phyloP scores from a whole-genome alignment of 2,113 vertebrate species.

The Charina bottae region DNA sequence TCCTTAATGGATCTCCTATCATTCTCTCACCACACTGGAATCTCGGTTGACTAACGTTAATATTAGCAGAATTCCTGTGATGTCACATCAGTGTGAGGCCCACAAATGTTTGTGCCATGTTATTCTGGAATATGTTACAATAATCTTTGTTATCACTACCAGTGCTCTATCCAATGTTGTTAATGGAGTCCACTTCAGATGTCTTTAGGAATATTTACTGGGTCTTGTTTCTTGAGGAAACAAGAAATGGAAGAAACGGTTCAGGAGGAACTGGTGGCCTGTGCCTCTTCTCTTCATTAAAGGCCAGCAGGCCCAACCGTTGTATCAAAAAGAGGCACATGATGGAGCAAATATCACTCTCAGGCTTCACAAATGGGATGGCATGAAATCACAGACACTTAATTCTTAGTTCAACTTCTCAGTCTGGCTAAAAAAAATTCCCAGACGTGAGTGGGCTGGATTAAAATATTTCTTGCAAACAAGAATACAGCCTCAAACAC shows the following conservation, averaged over 20 bases:
- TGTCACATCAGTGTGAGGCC: not conserved
- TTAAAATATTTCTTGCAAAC: not conserved
- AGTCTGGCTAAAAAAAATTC: not conserved
- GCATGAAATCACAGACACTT: not conserved
- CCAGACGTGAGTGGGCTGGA: not conserved
- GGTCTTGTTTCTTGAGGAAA: too few species aligned
- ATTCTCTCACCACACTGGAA: slow-evolving; percentile 14
- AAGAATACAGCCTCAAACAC: not conserved
- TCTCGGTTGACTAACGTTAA: slow-evolving; percentile 7
- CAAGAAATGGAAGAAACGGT: not conserved
- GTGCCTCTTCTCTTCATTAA: not conserved
- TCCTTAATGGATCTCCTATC: slow-evolving; percentile 1
- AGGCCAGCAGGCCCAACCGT: not conserved
- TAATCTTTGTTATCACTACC: not conserved
- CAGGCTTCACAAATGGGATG: not conserved
- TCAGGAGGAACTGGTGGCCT: not conserved
- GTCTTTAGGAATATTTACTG: not conserved
- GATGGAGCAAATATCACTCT: not conserved
- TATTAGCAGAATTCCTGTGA: not conserved
- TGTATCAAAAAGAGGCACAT: not conserved
- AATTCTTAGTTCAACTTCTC: not conserved
- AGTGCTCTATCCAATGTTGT: not conserved
- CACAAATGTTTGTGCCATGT: not conserved
- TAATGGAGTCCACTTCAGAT: not conserved
- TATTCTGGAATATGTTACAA: not conserved